Evolutionary conservation across 2,797 vertebrate species (phyloP), one percentile per base, ranked within the genome.

Genomic region (Sebastiscus albofasciatus): DNA sequence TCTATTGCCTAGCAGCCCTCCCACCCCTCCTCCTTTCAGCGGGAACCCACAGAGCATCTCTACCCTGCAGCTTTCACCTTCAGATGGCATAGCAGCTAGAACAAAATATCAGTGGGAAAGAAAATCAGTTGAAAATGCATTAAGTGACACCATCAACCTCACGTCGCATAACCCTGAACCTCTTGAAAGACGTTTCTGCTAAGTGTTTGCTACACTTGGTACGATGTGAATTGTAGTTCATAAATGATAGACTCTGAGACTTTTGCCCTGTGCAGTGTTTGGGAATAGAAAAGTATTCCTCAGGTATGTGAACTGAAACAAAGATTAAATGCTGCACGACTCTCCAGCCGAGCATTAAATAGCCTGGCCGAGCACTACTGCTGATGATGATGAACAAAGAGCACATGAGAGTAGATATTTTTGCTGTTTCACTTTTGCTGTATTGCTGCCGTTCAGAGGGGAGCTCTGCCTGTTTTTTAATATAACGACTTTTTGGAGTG

Each of bases 301-400:
- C 75, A 86, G 86, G 87, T 92, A 85, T 89, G 81, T 84, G 76
- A 84, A 77, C 49, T 91, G 86, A 93, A 92, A 89, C 71, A 87
- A 84, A 87, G 87, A 89, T 87, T 86, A 90, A 91, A 90, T 75
- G 71, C 80, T 72, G 58, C 72, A 87, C 81, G 75, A 72, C 62
- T 89, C 77, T 83, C 67, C 82, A 89, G 77, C 74, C 71, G 72
- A 89, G 87, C 85, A 87, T 91, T 88, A 88, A 91, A 94, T 83
- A 86, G 79, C 75, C 75, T 71, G 72, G 39, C 65, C 60, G 73
- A 86, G 86, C 77, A 42, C 70, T 70, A 24, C 68, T 74, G 84
- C 46, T 72, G 84, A 33, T 79, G 55, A 75, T 81, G 82, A 84
- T 68, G 87, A 92, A 89, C 69, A 89, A 87, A 88, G 77, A 83